Evolutionary conservation across 2,888 invertebrate genomes (phyloP), one percentile per base, ranked within the genome.

Genomic region (Cryptus armator): DNA sequence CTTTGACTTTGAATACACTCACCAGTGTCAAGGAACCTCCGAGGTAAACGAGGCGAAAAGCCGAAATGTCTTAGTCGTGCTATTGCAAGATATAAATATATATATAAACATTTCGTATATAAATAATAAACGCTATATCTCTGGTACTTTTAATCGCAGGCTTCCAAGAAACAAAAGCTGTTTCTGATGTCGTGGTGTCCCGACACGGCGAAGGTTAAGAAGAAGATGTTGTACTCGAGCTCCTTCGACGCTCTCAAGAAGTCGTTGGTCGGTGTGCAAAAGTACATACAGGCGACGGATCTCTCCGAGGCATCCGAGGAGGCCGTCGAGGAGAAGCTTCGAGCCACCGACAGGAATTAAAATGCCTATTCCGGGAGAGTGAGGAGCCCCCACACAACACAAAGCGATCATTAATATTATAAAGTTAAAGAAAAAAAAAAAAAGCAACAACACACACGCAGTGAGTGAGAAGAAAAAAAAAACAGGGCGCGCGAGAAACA

Each of bases 171-270:
- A 97, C 98, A 99, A 95, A 99, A 99, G 94, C 95, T 99, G 91
- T 98, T 99, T 96, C 97, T 99, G 94, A 98, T 99, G 98, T 98
- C 98, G 94, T 99, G 99, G 99, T 99, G 99, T 96, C 99, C 99
- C 66, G 99, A 99, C 95, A 98, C 98, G 94, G 99, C 99, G 92
- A 98, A 98, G 95, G 96, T 97, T 90, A 96, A 96, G 94, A 96
- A 96, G 95, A 96, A 96, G 95, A 97, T 96, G 96, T 95, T 96
- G 94, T 97, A 97, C 94, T 96, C 96, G 94, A 99, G 99, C 96
- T 99, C 99, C 91, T 99, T 99, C 94, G 99, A 99, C 95, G 99
- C 99, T 92, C 96, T 99, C 94, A 99, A 99, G 96, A 98, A 98
- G 94, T 98, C 99, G 86, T 95, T 99, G 94, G 98, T 98, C 87